A percentile compares a stretch with the other conserved stretches of the same genome.
Evolutionary conservation across 1,140 invertebrate species (phyloP).

Genomic region (Metaphire vulgaris): DNA sequence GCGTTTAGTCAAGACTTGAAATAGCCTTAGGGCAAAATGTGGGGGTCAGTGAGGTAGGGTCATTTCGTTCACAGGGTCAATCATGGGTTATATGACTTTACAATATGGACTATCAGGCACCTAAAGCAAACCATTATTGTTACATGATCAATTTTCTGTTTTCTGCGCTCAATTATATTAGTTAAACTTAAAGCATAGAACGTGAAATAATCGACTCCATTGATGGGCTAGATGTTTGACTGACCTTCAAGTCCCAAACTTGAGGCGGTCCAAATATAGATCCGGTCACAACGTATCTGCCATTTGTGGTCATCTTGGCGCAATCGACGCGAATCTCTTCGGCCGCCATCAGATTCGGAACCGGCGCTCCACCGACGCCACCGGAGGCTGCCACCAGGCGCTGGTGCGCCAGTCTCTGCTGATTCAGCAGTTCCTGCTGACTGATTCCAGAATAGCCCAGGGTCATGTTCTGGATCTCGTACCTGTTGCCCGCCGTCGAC

Average conservation of each 20-base stretch:
- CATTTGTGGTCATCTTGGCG: conserved; percentile 46
- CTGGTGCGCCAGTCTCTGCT: conserved; percentile 14
- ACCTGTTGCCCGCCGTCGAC: background rate
- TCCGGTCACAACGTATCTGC: conserved; percentile 47
- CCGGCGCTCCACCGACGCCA: too few species aligned
- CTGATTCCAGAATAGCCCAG: conserved; percentile 14
- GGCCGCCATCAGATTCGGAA: conserved; percentile 23
- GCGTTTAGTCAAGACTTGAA: too few species aligned
- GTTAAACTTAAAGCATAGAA: too few species aligned
- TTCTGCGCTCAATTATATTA: too few species aligned
- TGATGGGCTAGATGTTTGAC: conserved; percentile 13
- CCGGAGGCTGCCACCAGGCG: conserved; percentile 4
- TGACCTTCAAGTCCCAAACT: conserved; percentile 52
- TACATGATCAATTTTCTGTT: too few species aligned
- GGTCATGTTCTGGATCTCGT: conserved; percentile 4
- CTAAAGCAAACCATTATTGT: too few species aligned
- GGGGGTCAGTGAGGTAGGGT: too few species aligned
- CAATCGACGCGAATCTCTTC: conserved; percentile 51
- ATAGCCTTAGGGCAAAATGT: too few species aligned
- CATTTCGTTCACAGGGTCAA: too few species aligned
- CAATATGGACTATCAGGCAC: too few species aligned
- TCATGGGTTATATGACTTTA: too few species aligned
- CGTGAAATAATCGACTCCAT: too few species aligned
- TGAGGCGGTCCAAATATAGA: conserved; percentile 50
- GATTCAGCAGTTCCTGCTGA: conserved; percentile 17